Conservation (phyloP, 2,113 vertebrate genomes). For the Trichomycterus rosablanca region DNA sequence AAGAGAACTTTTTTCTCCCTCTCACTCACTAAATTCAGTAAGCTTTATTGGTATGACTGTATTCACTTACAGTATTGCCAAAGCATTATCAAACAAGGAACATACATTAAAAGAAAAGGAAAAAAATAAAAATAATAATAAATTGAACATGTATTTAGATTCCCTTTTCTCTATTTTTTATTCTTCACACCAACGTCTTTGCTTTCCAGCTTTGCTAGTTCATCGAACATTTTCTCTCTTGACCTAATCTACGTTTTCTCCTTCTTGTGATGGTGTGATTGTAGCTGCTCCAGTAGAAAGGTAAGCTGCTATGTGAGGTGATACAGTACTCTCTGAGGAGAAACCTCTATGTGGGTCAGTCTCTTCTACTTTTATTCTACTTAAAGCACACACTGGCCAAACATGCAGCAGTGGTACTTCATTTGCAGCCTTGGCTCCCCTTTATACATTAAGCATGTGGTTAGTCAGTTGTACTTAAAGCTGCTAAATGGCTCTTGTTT, state of each 20-base stretch:
- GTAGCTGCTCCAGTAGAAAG: slow-evolving; percentile 18
- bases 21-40: too few species aligned
- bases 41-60: too few species aligned
- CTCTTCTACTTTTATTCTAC: slow-evolving; percentile 50
- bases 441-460: neutral
- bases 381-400: too few species aligned
- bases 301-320: slow-evolving; percentile 6
- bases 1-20: too few species aligned
- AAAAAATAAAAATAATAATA: too few species aligned
- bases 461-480: slow-evolving; percentile 22
- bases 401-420: slow-evolving; percentile 46
- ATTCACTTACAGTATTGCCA: too few species aligned
- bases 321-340: slow-evolving; percentile 15
- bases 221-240: neutral
- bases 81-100: too few species aligned
- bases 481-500: neutral
- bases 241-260: neutral
- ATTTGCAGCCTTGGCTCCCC: slow-evolving; percentile 12
- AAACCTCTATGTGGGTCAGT: slow-evolving; percentile 53
- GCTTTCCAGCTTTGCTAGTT: neutral
- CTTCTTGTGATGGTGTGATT: slow-evolving; percentile 9
- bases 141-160: too few species aligned
- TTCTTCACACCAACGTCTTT: neutral
- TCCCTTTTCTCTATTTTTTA: neutral
- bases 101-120: too few species aligned